Conservation (phyloP, 2,797 vertebrate genomes). For the Acipenser oxyrinchus region DNA sequence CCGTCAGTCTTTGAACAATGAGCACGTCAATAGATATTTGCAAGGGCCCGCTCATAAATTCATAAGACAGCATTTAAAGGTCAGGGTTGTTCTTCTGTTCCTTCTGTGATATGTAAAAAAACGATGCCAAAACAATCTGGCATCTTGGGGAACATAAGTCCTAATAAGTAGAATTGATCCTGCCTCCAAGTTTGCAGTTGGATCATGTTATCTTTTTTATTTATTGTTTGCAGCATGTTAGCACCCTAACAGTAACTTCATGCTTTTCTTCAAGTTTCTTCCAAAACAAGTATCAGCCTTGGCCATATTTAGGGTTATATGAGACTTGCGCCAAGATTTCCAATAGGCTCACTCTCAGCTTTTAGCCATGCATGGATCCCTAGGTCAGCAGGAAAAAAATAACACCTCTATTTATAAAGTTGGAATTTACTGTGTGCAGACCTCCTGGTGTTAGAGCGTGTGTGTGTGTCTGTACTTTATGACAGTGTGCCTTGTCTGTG, state of each 20-base stretch:
- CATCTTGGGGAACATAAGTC: too few species aligned
- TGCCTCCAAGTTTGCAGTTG: neutral
- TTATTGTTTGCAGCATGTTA: slow-evolving; percentile 14
- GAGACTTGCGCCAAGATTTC: slow-evolving; percentile 53
- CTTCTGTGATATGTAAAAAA: too few species aligned
- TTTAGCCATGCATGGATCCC: slow-evolving; percentile 66
- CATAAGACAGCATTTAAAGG: too few species aligned
- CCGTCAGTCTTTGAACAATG: too few species aligned
- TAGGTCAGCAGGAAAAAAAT: slow-evolving; percentile 71
- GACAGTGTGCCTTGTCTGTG: slow-evolving; percentile 28
- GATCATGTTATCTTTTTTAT: slow-evolving; percentile 6
- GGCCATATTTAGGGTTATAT: slow-evolving; percentile 42
- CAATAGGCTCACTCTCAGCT: slow-evolving; percentile 36
- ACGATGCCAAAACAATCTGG: too few species aligned
- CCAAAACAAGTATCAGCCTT: slow-evolving; percentile 12
- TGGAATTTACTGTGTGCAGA: slow-evolving; percentile 51
- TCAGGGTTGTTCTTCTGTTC: too few species aligned
- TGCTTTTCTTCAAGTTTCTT: slow-evolving; percentile 15
- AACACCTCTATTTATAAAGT: slow-evolving; percentile 84
- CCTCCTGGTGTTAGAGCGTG: slow-evolving; percentile 26
- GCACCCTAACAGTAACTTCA: neutral
- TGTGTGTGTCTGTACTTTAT: slow-evolving; percentile 19
- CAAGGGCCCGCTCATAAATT: too few species aligned
- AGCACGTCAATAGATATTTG: too few species aligned
- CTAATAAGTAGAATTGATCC: neutral